Conservation (phyloP, 2,113 vertebrate species). For the Aspiorhynchus laticeps region DNA sequence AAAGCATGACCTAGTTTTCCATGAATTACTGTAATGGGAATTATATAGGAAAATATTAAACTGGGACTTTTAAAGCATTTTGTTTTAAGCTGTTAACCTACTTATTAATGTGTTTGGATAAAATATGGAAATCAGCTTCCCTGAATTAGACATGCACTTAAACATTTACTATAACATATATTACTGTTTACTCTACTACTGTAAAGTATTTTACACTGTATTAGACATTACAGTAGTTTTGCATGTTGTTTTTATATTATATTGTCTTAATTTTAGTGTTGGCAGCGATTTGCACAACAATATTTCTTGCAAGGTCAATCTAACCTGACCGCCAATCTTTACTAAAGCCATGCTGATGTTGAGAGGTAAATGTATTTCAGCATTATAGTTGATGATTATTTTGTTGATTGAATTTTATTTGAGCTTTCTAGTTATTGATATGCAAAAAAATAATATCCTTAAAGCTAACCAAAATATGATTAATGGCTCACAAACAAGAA, state of each 20-base stretch:
- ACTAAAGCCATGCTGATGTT: too few relatives aligned
- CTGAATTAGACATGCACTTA: neutral
- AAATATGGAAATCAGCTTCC: neutral
- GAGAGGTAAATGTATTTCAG: neutral
- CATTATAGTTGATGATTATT: neutral
- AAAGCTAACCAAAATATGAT: neutral
- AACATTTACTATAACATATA: neutral
- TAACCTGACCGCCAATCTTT: too few relatives aligned
- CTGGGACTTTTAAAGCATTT: neutral
- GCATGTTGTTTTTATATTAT: too few relatives aligned
- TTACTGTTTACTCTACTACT: neutral
- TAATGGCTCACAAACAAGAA: neutral
- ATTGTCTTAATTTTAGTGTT: too few relatives aligned
- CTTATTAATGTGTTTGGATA: neutral
- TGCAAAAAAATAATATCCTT: neutral
- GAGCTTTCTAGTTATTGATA: neutral
- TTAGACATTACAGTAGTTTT: neutral
- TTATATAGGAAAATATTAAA: neutral
- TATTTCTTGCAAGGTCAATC: too few relatives aligned
- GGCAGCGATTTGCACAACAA: too few relatives aligned
- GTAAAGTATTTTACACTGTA: neutral
- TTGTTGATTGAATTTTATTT: too few relatives aligned
- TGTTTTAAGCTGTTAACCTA: neutral
- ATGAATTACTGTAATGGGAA: neutral
- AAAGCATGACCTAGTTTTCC: neutral